These are phyloP conservation scores for Tachina grossa DNA, from an alignment of 2,888 invertebrate species.

Conservation along the genomic window DNA sequence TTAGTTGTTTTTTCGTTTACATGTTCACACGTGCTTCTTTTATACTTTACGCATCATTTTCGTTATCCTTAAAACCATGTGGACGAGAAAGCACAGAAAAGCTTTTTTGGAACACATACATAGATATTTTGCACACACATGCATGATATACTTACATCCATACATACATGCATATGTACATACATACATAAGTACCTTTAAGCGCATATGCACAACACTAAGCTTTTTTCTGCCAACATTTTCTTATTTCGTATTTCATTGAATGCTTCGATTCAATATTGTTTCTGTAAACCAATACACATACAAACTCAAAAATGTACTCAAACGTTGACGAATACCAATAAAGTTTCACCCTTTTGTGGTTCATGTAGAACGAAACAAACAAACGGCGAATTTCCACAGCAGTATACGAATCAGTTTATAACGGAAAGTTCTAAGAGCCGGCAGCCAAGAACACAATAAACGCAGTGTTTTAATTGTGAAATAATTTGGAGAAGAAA, in stretches of 20 bases:
- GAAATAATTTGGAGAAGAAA: slow-evolving; percentile 35
- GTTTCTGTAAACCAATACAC: slow-evolving; percentile 50
- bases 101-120: background rate
- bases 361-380: slow-evolving; percentile 52
- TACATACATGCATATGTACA: background rate
- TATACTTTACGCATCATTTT: slow-evolving; percentile 36
- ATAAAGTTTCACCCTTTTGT: slow-evolving; percentile 67
- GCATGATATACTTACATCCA: no score
- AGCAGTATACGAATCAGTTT: slow-evolving; percentile 78
- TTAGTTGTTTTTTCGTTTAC: slow-evolving; percentile 14
- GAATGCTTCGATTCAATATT: slow-evolving; percentile 56
- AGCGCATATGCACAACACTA: slow-evolving; percentile 42
- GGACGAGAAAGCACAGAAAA: slow-evolving; percentile 40
- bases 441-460: slow-evolving; percentile 77
- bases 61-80: slow-evolving; percentile 65
- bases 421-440: slow-evolving; percentile 82
- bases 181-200: slow-evolving; percentile 3
- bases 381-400: slow-evolving; percentile 70
- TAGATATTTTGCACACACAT: no score
- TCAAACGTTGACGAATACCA: slow-evolving; percentile 39
- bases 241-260: slow-evolving; percentile 50
- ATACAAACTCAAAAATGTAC: slow-evolving; percentile 13
- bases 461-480: slow-evolving; percentile 52
- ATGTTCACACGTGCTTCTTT: slow-evolving; percentile 59
- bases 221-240: slow-evolving; percentile 41